Evolutionary conservation across 2,113 vertebrate genomes (phyloP), one percentile per base, ranked within the genome.

Genomic region (Sarotherodon lohbergeri): DNA sequence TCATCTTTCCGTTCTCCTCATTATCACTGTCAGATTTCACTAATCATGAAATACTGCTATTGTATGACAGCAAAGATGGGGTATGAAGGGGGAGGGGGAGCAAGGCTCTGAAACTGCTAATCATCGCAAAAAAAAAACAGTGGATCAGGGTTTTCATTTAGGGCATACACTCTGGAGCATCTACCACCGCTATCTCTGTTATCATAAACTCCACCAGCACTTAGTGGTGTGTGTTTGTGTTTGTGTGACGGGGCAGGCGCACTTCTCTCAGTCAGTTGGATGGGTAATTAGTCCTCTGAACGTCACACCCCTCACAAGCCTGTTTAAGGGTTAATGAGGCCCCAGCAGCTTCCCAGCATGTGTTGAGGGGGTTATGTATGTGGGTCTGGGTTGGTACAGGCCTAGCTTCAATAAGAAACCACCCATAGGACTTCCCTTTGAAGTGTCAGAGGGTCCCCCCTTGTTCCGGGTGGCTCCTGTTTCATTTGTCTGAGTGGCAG

Each of bases 291-390:
- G 95, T 92, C 90, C 90, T 97, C 96, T 93, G 96, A 97, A 97
- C 96, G 97, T 96, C 59, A 88, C 86, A 96, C 96, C 97, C 98
- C 98, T 98, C 97, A 96, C 97, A 97, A 97, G 98, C 97, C 98
- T 99, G 97, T 99, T 99, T 99, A 99, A 98, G 98, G 98, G 98
- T 99, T 99, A 99, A 99, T 99, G 98, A 99, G 99, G 97, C 98
- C 98, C 97, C 97, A 97, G 97, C 98, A 98, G 98, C 97, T 97
- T 98, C 98, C 96, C 98, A 97, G 97, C 97, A 87, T 94, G 94
- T 87, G 92, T 43, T 90, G 24, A 84, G 87, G 87, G 87, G 88
- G 88, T 86, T 90, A 90, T 87, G 89, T 92, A 93, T 90, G 92
- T 90, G 94, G 93, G 93, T 83, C 61, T 89, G 95, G 88, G 88